These are phyloP conservation scores for Hydrozoanthus tunicans DNA, from an alignment of 64 coral and sea anemone species.

Conservation along the genomic window DNA sequence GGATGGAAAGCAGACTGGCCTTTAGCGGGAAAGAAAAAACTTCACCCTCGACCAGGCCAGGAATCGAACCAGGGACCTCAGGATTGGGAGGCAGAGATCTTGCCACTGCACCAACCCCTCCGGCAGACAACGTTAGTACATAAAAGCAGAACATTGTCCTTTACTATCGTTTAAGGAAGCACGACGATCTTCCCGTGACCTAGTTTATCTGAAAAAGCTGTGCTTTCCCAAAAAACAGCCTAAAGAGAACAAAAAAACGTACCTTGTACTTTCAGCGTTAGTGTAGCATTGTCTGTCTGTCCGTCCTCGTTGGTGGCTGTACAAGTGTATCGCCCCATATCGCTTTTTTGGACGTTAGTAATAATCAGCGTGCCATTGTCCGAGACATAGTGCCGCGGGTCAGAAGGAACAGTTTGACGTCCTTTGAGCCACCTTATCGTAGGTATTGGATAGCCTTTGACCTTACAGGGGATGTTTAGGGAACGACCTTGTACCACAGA, in stretches of 20 bases:
- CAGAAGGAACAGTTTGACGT: background rate
- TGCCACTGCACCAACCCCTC: too few species aligned
- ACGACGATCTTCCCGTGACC: background rate
- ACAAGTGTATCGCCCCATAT: slow-evolving; percentile 39
- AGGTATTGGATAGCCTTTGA: slow-evolving; percentile 53
- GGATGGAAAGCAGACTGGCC: too few species aligned
- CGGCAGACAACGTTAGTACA: too few species aligned
- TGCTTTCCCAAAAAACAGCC: background rate
- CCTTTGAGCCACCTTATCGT: slow-evolving; percentile 18
- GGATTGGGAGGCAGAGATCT: too few species aligned
- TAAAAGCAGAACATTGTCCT: too few species aligned
- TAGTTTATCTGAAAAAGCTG: background rate
- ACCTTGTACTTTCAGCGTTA: slow-evolving; percentile 36
- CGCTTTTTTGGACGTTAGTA: slow-evolving; percentile 29
- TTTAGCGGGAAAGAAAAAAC: too few species aligned
- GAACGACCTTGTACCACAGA: slow-evolving; percentile 30
- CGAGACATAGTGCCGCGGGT: slow-evolving; percentile 1
- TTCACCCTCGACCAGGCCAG: too few species aligned
- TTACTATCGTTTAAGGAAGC: too few species aligned
- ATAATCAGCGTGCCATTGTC: slow-evolving; percentile 37
- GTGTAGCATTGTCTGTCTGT: slow-evolving; percentile 45
- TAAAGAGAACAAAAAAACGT: background rate
- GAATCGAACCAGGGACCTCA: too few species aligned
- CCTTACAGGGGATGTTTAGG: slow-evolving; percentile 37
- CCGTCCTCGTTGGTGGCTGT: slow-evolving; percentile 36